A percentile compares a stretch with the other conserved stretches of the same genome.
Conservation (phyloP, 1,140 invertebrate species). For the Paraescarpia echinospica region DNA sequence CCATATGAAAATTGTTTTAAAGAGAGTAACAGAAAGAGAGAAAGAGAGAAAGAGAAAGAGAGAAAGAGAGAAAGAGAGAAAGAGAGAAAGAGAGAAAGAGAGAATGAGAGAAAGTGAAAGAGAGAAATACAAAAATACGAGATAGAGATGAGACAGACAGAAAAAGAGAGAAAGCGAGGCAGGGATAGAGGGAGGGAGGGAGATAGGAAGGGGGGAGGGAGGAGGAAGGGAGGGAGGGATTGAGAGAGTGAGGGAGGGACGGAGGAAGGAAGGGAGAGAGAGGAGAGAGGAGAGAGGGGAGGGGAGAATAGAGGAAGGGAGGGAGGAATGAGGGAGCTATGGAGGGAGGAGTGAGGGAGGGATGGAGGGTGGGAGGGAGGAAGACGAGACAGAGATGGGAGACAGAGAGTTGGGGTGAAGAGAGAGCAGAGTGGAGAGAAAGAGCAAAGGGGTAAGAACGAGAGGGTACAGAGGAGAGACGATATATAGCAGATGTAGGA, state of each 20-base stretch:
- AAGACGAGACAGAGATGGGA: no score
- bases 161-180: background rate
- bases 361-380: background rate
- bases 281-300: background rate
- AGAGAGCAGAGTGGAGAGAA: no score
- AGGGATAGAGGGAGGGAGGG: background rate
- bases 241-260: background rate
- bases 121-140: background rate
- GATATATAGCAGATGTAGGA: background rate
- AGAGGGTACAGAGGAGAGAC: background rate
- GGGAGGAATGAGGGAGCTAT: background rate
- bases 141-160: background rate
- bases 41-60: background rate
- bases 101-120: background rate
- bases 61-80: background rate
- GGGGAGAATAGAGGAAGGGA: background rate
- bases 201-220: background rate
- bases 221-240: background rate
- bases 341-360: no score
- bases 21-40: background rate
- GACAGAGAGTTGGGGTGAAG: no score
- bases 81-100: background rate
- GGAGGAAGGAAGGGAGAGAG: background rate
- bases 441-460: no score
- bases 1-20: background rate